Base-by-base conservation (phyloP, 2,888 invertebrate species). In the Trissoscelio sp. region DNA sequence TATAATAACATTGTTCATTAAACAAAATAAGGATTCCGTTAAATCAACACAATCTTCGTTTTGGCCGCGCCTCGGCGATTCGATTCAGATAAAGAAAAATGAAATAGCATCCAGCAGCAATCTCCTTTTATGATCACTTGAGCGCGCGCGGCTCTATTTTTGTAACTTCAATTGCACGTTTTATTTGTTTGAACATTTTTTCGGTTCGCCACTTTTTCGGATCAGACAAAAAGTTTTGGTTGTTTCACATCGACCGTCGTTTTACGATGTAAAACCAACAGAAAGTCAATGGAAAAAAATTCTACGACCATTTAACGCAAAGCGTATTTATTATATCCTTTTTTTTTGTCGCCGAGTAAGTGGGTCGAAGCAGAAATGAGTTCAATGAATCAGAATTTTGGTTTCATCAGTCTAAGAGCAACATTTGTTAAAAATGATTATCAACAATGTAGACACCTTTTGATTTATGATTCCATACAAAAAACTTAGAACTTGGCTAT, bases 21-120 rank as follows among this genome's bases (percentile, higher is more conserved):
- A 72, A 72, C 34, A 72, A 72, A 72, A 69, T 58, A 57, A 69
- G 11, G 22, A 57, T 69, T 72, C 70, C 70, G 60, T 60, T 72
- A 60, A 72, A 72, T 39, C 70, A 60, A 72, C 39, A 60, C 70
- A 22, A 60, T 37, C 58, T 24, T 51, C 48, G 18, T 48, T 48
- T 57, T n/a, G 67, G 34, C 39, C 57, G 60, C 44, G 9, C 39
- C 51, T 48, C 48, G 22, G 28, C 34, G 51, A 72, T 58, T 72
- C 70, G 60, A 72, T 44, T 70, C 39, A 14, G 58, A 37, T 24
- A 39, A 72, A 60, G 60, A 72, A 72, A 72, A 72, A 72, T 60
- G 70, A 60, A 69, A 58, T 44, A 58, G 14, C 70, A 48, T 39
- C 53, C 53, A 28, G 18, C 24, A 20, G 22, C 58, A 42, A 70